Evolutionary conservation across 1,140 invertebrate genomes (phyloP).

Genomic region (Aphelenchoides fujianensis): DNA sequence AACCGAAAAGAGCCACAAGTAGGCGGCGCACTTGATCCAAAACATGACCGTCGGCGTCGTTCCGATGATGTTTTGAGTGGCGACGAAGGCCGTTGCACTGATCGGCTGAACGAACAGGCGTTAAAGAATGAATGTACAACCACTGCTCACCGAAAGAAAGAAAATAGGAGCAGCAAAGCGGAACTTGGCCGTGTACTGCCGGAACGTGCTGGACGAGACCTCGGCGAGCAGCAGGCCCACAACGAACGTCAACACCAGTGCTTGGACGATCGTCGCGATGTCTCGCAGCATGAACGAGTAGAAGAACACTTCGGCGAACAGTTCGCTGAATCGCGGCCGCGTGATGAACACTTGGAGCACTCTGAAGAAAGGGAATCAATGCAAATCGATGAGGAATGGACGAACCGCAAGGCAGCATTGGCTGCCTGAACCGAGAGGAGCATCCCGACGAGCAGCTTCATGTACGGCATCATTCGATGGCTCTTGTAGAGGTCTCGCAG

Average conservation of each 20-base stretch:
- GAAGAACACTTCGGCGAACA: not conserved
- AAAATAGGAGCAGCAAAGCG: not conserved
- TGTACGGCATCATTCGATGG: not conserved
- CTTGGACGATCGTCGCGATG: not conserved
- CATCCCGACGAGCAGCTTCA: slow-evolving; percentile 1
- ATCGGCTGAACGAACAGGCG: not conserved
- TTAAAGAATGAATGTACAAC: not conserved
- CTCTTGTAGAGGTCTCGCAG: not conserved
- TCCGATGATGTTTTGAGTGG: not conserved
- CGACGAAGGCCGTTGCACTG: not conserved
- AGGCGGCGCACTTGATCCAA: not conserved
- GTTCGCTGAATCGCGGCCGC: not conserved
- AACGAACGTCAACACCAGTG: not conserved
- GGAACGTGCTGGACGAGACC: not conserved
- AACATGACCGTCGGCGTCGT: not conserved
- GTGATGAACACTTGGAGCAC: slow-evolving; percentile 1
- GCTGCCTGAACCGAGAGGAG: not conserved
- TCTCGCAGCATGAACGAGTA: not conserved
- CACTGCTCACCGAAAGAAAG: not conserved
- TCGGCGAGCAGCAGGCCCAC: not conserved
- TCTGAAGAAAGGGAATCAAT: not conserved
- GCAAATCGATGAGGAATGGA: not conserved
- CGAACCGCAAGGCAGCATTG: not conserved
- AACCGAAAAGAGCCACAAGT: not conserved
- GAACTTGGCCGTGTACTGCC: not conserved